Conservation (phyloP, 2,797 vertebrate genomes). For the Onychomys leucogaster region DNA sequence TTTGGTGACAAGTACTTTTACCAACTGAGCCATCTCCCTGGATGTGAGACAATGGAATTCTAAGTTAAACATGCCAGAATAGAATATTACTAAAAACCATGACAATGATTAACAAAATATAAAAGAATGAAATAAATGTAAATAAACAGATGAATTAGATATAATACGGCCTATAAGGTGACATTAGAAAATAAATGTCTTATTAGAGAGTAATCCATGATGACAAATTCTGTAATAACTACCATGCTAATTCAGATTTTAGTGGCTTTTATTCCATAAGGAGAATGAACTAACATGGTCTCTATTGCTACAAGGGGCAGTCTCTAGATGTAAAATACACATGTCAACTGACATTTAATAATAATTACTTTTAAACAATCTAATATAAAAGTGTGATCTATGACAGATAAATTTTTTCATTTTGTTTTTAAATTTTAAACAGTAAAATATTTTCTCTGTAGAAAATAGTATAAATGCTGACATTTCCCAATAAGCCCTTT, state of each 20-base stretch:
- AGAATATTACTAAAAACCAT: background rate
- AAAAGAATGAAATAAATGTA: background rate
- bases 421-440: too few species aligned
- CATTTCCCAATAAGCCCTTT: too few species aligned
- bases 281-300: background rate
- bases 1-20: background rate
- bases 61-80: background rate
- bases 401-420: background rate
- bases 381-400: background rate
- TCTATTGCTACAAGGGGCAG: background rate
- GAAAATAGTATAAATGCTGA: too few species aligned
- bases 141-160: background rate
- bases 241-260: background rate
- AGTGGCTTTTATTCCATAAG: constrained; percentile 14
- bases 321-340: background rate
- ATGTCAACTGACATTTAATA: constrained; percentile 1
- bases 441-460: too few species aligned
- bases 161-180: constrained; percentile 17
- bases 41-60: background rate
- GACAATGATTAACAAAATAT: background rate
- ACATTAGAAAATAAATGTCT: background rate
- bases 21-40: background rate
- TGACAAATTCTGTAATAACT: background rate
- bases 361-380: constrained; percentile 22
- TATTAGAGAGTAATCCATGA: background rate